Evolutionary conservation across 2,888 invertebrate species (phyloP).

Genomic region (Acrocyrtus sp.): DNA sequence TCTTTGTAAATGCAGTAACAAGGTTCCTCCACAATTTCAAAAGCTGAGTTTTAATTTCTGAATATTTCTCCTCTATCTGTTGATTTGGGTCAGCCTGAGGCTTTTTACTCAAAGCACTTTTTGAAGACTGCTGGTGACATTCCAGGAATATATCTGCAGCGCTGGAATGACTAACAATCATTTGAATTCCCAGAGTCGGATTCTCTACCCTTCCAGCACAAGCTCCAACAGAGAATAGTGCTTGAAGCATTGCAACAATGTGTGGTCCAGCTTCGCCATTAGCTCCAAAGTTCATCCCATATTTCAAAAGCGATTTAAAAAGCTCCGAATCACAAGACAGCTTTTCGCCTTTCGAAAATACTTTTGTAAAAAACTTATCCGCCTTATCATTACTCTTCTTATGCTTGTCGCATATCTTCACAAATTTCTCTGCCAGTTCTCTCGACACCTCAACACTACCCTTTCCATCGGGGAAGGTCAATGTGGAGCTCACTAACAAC

Average conservation of each 20-base stretch:
- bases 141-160: conserved; percentile 51
- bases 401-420: conserved; percentile 14
- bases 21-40: conserved; percentile 42
- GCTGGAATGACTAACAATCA: conserved; percentile 51
- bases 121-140: conserved; percentile 21
- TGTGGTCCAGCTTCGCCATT: conserved; percentile 17
- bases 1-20: conserved; percentile 29
- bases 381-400: conserved; percentile 1
- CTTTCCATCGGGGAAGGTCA: no score
- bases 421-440: conserved; percentile 4
- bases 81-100: neutral
- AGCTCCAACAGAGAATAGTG: conserved; percentile 14
- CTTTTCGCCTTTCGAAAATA: neutral
- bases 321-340: conserved; percentile 42
- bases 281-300: conserved; percentile 42
- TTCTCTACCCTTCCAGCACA: conserved; percentile 8
- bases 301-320: conserved; percentile 40
- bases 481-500: conserved; percentile 3
- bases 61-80: conserved; percentile 9
- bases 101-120: neutral
- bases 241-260: conserved; percentile 25
- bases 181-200: conserved; percentile 52
- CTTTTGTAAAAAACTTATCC: conserved; percentile 12
- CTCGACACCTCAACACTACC: neutral
- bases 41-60: conserved; percentile 40